Evolutionary conservation across 1,140 invertebrate genomes (phyloP), one percentile per base, ranked within the genome.

Genomic region (Rhagoletis pomonella): DNA sequence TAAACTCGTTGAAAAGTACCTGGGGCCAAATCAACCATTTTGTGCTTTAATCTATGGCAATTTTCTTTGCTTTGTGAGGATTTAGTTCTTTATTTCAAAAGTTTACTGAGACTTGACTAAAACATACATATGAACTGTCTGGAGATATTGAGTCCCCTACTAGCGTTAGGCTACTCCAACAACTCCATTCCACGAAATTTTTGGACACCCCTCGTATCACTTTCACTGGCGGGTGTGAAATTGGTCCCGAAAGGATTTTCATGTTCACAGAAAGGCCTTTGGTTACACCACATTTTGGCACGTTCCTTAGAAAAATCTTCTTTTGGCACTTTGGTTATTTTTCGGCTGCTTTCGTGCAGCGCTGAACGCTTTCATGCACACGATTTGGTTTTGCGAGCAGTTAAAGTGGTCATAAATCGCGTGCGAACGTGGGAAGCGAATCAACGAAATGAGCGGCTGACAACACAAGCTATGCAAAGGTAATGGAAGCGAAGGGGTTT

Each of bases 301-400:
- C 87, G 87, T 87, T 3, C 86, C 58, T 73, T 65, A 59, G 29
- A 69, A 85, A 85, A 59, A 62, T 47, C 84, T 62, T 85, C 29
- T 19, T 58, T 85, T 39, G 55, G 62, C 42, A 62, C 55, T 85
- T 59, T 62, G 29, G 60, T 59, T 47, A 60, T 29, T 59, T 62
- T 85, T 55, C 29, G 29, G 6, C n/a, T 42, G 14, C 39, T 58
- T 55, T 84, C 44, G 55, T 14, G 14, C 39, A 50, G 17, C 12
- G 39, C 17, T 4, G 9, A 17, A 7, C 47, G 44, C 47, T 12
- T 55, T 29, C 4, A 9, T 29, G 9, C 10, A 81, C 17, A 29
- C 7, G 73, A 55, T 9, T 55, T 55, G n/a, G 9, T 55, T 42
- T 29, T 44, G 69, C 17, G 17, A 73, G 42, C 12, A 42, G 69